Percentiles rank a stretch among this genome's conserved stretches.
phyloP scores from a whole-genome alignment of 2,113 vertebrate genomes.

The Noturus placidus region DNA sequence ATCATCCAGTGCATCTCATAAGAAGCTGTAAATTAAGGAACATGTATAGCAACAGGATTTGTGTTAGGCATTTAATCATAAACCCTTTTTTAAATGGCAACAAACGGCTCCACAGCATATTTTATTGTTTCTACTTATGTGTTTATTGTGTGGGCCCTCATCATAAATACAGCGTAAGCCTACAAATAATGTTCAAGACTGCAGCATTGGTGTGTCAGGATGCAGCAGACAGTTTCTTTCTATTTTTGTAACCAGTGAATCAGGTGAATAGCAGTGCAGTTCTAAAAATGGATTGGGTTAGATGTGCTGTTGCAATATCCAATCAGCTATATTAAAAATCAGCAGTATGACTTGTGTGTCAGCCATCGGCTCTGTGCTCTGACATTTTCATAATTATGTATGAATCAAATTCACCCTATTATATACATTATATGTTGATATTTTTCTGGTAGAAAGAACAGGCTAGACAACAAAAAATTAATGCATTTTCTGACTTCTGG shows the following conservation, averaged over 20 bases:
- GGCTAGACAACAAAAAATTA: background rate
- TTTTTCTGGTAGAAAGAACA: background rate
- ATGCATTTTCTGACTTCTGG: background rate
- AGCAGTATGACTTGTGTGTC: slow-evolving; percentile 1
- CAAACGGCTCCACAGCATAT: background rate
- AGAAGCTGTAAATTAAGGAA: background rate
- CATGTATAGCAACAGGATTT: background rate
- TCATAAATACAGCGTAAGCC: background rate
- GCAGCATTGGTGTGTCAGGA: background rate
- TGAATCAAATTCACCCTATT: background rate
- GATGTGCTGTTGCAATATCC: slow-evolving; percentile 2
- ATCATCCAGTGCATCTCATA: slow-evolving; percentile 7
- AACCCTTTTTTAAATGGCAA: background rate
- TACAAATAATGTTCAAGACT: background rate
- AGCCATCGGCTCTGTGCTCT: background rate
- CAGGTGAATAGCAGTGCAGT: background rate
- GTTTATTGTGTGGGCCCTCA: background rate
- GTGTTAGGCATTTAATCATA: background rate
- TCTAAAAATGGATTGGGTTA: background rate
- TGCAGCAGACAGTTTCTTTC: background rate
- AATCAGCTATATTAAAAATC: slow-evolving; percentile 16
- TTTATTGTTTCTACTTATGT: background rate
- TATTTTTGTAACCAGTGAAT: background rate
- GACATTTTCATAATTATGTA: slow-evolving; percentile 16
- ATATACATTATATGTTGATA: background rate